phyloP scores from a whole-genome alignment of 2,888 invertebrate species.

The Synergus itoensis region DNA sequence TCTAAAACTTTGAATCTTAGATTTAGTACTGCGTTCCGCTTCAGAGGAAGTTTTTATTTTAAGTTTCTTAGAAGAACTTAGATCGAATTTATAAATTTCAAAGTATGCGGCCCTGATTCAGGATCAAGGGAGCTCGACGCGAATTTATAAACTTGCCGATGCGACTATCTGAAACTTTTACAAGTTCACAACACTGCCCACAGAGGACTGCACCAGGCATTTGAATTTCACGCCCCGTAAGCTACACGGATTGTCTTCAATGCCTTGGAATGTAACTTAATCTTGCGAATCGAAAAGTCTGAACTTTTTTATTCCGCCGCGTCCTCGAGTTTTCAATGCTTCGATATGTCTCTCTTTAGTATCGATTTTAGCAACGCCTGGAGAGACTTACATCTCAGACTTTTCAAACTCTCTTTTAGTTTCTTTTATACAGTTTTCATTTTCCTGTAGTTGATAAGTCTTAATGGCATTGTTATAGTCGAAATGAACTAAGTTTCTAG shows the following conservation, averaged over 20 bases:
- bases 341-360: slow-evolving; percentile 2
- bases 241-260: neutral
- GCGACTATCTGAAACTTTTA: slow-evolving; percentile 13
- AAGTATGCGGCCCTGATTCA: neutral
- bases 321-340: neutral
- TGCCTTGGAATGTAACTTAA: neutral
- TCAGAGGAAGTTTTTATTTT: neutral
- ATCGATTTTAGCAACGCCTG: neutral
- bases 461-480: neutral
- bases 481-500: neutral
- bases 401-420: slow-evolving; percentile 8
- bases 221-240: slow-evolving; percentile 9
- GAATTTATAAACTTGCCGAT: slow-evolving; percentile 26
- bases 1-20: neutral
- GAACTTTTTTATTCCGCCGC: neutral
- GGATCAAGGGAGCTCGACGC: neutral
- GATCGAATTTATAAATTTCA: neutral
- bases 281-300: slow-evolving; percentile 27
- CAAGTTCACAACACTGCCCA: slow-evolving; percentile 34
- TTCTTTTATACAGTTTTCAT: neutral
- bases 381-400: neutral
- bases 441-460: neutral
- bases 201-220: slow-evolving; percentile 34
- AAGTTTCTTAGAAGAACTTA: neutral
- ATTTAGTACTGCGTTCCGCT: neutral